phyloP scores from a whole-genome alignment of 2,797 vertebrate species.

The Podargus strigoides region DNA sequence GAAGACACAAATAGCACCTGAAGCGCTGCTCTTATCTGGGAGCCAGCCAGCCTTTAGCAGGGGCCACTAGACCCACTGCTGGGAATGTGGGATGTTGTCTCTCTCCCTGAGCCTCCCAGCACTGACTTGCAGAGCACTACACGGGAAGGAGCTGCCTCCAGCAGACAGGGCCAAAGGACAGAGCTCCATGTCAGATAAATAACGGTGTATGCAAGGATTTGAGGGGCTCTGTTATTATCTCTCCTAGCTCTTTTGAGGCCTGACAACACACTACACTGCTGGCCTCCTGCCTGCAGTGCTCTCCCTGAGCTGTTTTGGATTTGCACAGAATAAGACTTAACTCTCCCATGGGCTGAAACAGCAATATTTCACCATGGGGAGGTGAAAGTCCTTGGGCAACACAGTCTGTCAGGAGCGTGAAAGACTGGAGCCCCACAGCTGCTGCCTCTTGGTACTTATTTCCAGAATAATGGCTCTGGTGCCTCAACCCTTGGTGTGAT shows the following conservation, averaged over 20 bases:
- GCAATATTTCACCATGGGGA: not conserved
- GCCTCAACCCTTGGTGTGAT: fast-evolving
- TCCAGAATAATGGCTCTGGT: not conserved
- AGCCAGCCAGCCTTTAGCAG: not conserved
- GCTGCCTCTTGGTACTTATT: not conserved
- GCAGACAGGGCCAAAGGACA: not conserved
- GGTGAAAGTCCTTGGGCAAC: not conserved
- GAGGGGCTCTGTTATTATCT: not conserved
- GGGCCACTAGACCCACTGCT: not conserved
- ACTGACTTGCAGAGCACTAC: fast-evolving
- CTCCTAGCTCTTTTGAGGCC: not conserved
- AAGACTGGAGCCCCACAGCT: not conserved
- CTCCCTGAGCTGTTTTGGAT: not conserved
- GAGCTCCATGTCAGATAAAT: fast-evolving
- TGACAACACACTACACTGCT: fast-evolving
- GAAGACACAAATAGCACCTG: not conserved
- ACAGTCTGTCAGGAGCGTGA: too few relatives aligned
- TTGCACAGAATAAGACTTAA: not conserved
- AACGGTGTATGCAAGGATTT: fast-evolving
- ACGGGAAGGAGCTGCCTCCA: not conserved
- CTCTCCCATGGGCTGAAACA: not conserved
- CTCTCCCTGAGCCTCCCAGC: not conserved
- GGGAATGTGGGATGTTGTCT: fast-evolving
- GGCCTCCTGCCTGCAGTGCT: fast-evolving
- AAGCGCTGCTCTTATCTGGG: fast-evolving